Evolutionary conservation across 2,113 vertebrate genomes (phyloP), one percentile per base, ranked within the genome.

Genomic region (Arenaria interpres): DNA sequence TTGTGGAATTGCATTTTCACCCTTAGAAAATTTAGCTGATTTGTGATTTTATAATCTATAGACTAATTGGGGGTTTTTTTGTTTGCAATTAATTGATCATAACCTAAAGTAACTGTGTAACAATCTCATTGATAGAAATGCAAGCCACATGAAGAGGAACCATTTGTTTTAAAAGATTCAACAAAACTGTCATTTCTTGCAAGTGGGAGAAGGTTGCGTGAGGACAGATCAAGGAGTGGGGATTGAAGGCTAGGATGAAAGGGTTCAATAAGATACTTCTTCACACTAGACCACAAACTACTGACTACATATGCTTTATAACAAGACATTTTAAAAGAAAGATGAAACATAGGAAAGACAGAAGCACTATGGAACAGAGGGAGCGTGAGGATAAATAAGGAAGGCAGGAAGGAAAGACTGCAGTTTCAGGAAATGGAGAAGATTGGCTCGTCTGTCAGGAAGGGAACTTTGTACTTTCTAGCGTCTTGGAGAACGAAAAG

Each of bases 311-410:
- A 73, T 82, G 74, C 80, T 79, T 85, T 73, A 59, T 46, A 84
- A 63, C 18, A 80, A 81, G 85, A 35, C 37, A 62, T 83, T 87
- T 67, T 35, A 73, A 60, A 54, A 59, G 54, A 62, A 73, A 48
- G 14, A 53, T 66, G 27, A 72, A 82, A 37, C 18, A 51, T 51
- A 23, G n/a, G 54, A 50, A 91, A 95, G 60, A 78, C 64, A 93
- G n/a, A 91, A 86, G 60, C 37, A 80, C 50, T 67, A 3, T 57
- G 59, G 73, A 97, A 72, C 92, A 96, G 85, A 93, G 93, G 88
- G 88, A 94, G 60, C 51, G 79, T 89, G 93, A 93, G 83, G 85
- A 93, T 93, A 96, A 96, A 95, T 95, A 94, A 64, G 76, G 69
- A 90, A 94, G 60, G 60, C 68, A 92, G 72, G 62, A 95, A 93